Conservation (phyloP, 1,140 invertebrate genomes). For the Danaus plexippus region DNA sequence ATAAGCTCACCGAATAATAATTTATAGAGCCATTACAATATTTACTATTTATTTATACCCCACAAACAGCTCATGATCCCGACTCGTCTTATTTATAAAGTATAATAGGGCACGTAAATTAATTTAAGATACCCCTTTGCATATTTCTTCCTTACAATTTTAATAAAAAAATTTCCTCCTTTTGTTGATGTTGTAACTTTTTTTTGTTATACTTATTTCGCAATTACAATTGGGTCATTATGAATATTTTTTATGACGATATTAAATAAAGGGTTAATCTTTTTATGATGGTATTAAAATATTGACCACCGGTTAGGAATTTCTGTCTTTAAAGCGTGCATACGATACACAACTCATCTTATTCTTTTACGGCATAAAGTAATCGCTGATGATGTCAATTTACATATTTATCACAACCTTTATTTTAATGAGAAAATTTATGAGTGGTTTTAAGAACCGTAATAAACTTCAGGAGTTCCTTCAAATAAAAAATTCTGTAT, state of each 20-base stretch:
- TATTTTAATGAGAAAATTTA: no score
- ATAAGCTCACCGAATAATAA: conserved; percentile 26
- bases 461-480: conserved; percentile 8
- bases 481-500: conserved; percentile 15
- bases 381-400: conserved; percentile 5
- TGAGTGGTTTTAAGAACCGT: no score
- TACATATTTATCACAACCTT: background rate
- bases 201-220: no score
- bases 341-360: background rate
- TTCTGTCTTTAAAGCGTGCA: no score
- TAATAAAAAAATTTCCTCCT: conserved; percentile 6
- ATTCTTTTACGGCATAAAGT: background rate
- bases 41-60: conserved; percentile 41
- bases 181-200: conserved; percentile 10
- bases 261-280: no score
- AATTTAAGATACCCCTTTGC: conserved; percentile 12
- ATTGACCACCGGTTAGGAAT: no score
- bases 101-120: conserved; percentile 16
- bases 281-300: no score
- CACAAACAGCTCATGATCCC: conserved; percentile 26
- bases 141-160: conserved; percentile 15
- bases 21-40: conserved; percentile 38
- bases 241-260: no score
- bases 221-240: no score
- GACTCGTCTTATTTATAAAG: conserved; percentile 9